Evolutionary conservation across 2,113 vertebrate genomes (phyloP), one percentile per base, ranked within the genome.

Genomic region (Orcinus orca): DNA sequence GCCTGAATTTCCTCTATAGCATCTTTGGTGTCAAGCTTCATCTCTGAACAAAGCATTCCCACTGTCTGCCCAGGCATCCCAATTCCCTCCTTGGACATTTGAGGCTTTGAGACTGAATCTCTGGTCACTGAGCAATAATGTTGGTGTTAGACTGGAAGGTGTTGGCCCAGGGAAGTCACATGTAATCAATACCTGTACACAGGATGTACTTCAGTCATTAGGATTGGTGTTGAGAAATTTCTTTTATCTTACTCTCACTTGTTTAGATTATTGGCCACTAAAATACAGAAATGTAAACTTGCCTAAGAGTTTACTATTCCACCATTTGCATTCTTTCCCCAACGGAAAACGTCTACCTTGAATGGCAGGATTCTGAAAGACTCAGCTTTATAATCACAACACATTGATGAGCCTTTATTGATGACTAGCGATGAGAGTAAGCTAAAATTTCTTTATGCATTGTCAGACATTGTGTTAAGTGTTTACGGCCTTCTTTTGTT

Each of bases 401-500:
- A 13, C 21, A 36, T 17, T 2, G 33, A 29, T 58, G 62, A 77
- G 33, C n/a, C 58, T 50, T 68, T 62, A 84, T 26, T 68, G 89
- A 74, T 82, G 55, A 41, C 74, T 41, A 33, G 23, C 14, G 29
- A 23, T 53, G 60, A 90, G 21, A 84, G 26, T 1, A 47, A 79
- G 41, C 62, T 88, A 47, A n/a, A 14, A 44, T 89, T 97, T 94
- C 90, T 84, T 84, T 76, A 63, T 41, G 11, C 21, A 53, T 31
- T 76, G 21, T 60, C 44, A 94, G 77, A 26, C 47, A 55, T 1
- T 6, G 23, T 70, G 55, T 60, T 80, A 94, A 93, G 53, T 13
- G 87, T 71, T 74, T 92, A 92, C 62, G 65, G 50, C 47, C 85
- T 95, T 87, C 62, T 94, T 96, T 67, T 60, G 93, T 62, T 96